Base-by-base conservation (phyloP, 2,888 invertebrate species). In the Pyrrhosoma nymphula region DNA sequence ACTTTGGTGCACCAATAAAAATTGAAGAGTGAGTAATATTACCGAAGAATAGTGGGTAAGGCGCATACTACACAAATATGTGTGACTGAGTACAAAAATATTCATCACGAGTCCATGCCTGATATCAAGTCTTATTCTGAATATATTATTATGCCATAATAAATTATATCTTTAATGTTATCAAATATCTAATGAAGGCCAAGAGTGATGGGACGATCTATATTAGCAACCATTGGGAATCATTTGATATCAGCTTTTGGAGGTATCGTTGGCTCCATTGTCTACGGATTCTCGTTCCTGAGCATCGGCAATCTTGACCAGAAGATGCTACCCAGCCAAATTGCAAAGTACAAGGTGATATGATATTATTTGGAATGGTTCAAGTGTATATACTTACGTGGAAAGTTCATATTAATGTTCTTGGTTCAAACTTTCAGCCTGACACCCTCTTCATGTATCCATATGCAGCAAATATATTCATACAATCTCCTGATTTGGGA, bases 391-490 rank as follows among this genome's bases (percentile, higher is more conserved):
- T 8, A 82, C 4, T 26, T 8, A 12, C 35, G 14, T 30, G 0
- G 0, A 56, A 89, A 2, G n/a, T 55, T 88, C 12, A 2, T 16
- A 26, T 14, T 89, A 23, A 26, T 89, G 0, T 23, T 12, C 23
- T 8, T 55, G 10, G 20, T 89, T 91, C 56, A 2, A 30, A 63
- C 63, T 91, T 60, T 63, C 91, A 91, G 91, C 91, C 91, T 30
- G 63, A 91, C 3, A 91, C 35, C 23, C 35, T 91, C 6, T 26
- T 60, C 12, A 23, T 91, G 12, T 91, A 60, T 35, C 91, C 91
- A 91, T 91, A 91, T 91, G 60, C 60, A 60, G 60, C 91, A 12
- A 91, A 60, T 63, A 35, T 56, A 8, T n/a, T 91, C 56, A 63
- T 60, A 8, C 91, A 91, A 3, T 60, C 60, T 30, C n/a, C n/a